Conservation (phyloP, 64 coral and sea anemone species). For the Orbicella faveolata region DNA sequence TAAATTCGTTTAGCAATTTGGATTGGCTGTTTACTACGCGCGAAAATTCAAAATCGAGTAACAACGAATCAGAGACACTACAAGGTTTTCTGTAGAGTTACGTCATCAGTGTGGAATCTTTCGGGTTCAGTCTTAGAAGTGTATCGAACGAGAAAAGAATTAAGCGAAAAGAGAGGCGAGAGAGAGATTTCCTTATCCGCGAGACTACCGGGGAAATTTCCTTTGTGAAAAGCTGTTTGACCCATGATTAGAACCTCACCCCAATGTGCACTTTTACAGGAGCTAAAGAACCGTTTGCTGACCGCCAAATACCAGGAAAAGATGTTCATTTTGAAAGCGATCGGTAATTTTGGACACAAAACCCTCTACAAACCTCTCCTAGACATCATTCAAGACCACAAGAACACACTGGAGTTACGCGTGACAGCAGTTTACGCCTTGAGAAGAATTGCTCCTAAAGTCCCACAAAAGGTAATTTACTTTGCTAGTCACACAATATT, state of each 20-base stretch:
- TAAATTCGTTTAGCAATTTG: background rate
- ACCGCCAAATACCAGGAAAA: background rate
- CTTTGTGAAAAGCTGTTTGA: background rate
- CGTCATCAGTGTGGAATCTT: background rate
- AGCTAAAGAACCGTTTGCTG: constrained; percentile 6
- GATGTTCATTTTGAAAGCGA: constrained; percentile 14
- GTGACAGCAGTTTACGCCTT: constrained; percentile 19
- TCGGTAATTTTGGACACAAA: constrained; percentile 25
- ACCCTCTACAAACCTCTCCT: background rate
- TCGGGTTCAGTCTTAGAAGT: background rate
- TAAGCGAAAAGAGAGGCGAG: background rate
- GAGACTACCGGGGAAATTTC: background rate
- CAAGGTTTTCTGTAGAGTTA: background rate
- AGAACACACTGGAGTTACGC: constrained; percentile 12
- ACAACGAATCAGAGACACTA: background rate
- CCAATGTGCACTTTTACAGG: background rate
- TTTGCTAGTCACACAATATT: background rate
- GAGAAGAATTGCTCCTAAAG: constrained; percentile 30
- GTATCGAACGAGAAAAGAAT: background rate
- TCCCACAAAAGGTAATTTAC: constrained; percentile 17
- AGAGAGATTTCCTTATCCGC: background rate
- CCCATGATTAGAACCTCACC: too few species aligned
- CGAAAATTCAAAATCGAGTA: background rate
- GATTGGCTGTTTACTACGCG: background rate
- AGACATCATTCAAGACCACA: background rate